Conservation (phyloP, 2,113 vertebrate species). For the Corythoichthys intestinalis region DNA sequence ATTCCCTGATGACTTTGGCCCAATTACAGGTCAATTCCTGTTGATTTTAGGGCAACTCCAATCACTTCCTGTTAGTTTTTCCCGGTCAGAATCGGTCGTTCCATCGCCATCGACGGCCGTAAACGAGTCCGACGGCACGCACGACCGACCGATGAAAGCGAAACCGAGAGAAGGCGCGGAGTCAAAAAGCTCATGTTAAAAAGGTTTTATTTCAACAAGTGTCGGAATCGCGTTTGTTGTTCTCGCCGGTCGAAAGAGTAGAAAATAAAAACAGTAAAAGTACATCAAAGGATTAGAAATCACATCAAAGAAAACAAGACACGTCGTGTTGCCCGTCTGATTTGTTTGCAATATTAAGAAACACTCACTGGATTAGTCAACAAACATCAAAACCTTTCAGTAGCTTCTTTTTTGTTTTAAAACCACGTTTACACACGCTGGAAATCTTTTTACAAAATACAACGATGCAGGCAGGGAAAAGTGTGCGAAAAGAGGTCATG, state of each 20-base stretch:
- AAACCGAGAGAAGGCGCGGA: not conserved
- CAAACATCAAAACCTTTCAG: constrained; percentile 79
- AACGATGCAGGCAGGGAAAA: constrained; percentile 81
- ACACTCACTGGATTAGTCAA: constrained; percentile 82
- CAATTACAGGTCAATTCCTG: too few relatives aligned
- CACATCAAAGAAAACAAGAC: constrained; percentile 82
- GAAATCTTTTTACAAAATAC: constrained; percentile 85
- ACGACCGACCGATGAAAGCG: too few relatives aligned
- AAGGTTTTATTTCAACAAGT: constrained; percentile 92
- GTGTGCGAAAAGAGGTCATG: constrained; percentile 46
- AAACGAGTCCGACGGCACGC: too few relatives aligned
- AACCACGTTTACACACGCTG: constrained; percentile 66
- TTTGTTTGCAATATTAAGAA: constrained; percentile 74
- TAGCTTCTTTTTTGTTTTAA: constrained; percentile 59
- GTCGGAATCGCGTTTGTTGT: constrained; percentile 70
- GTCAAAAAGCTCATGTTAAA: constrained; percentile 72
- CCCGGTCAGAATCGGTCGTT: too few relatives aligned
- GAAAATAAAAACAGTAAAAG: constrained; percentile 78
- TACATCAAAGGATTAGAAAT: constrained; percentile 90
- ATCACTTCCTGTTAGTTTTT: too few relatives aligned
- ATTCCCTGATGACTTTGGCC: too few relatives aligned
- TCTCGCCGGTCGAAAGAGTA: constrained; percentile 89
- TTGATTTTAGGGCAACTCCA: too few relatives aligned
- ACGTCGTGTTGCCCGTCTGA: constrained; percentile 70
- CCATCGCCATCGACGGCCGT: too few relatives aligned